Evolutionary conservation across 2,113 vertebrate genomes (phyloP).

Genomic region (Protomyctophum bolini): DNA sequence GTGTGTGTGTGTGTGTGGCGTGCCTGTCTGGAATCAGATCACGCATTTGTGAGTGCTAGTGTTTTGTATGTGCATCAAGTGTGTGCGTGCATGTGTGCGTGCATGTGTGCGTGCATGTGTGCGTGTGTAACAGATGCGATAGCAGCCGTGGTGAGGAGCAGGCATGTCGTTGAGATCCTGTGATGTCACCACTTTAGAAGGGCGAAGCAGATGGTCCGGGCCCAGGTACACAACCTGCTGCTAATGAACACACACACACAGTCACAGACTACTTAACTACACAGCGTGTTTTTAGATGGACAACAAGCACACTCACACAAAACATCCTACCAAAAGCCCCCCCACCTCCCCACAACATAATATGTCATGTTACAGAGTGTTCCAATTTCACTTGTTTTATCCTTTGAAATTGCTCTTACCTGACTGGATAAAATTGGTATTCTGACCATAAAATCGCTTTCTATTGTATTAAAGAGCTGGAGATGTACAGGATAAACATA

Average conservation of each 20-base stretch:
- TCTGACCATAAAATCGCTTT: no score
- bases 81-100: not conserved
- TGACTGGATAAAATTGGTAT: no score
- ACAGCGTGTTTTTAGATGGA: not conserved
- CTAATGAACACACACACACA: constrained; percentile 66
- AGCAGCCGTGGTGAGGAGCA: constrained; percentile 68
- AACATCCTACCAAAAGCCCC: not conserved
- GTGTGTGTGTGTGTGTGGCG: constrained; percentile 39
- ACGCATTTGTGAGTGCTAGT: no score
- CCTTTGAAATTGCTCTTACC: no score
- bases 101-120: not conserved
- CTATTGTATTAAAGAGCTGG: no score
- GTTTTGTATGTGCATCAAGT: not conserved
- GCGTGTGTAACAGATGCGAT: constrained; percentile 61
- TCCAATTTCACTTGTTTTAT: no score
- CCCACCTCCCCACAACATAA: no score
- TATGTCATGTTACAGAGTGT: no score
- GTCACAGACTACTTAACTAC: not conserved
- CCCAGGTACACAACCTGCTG: constrained; percentile 61
- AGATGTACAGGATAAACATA: no score
- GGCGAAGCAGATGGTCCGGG: constrained; percentile 69
- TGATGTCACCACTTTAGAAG: constrained; percentile 72
- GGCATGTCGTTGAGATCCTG: constrained; percentile 62
- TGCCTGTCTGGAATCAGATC: no score
- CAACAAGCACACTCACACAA: constrained; percentile 12